Conservation (phyloP, 2,113 vertebrate genomes). For the Isurus oxyrinchus region DNA sequence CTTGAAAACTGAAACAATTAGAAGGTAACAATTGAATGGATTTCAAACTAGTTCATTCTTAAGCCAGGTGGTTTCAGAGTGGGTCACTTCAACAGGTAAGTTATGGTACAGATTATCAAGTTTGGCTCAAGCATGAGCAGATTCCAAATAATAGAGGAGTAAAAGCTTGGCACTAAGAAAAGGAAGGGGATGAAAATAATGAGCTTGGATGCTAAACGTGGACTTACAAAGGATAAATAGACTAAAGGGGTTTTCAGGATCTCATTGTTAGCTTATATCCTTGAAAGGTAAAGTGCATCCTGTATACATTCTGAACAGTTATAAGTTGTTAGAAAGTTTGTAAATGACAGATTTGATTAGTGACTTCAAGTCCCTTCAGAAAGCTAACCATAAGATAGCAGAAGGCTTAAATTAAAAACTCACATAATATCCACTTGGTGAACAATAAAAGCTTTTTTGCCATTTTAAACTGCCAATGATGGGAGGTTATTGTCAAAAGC, state of each 20-base stretch:
- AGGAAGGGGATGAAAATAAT: background rate
- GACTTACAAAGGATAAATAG: background rate
- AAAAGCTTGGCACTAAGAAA: background rate
- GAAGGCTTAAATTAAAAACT: background rate
- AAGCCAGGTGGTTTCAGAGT: background rate
- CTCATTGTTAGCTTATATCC: background rate
- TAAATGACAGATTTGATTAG: background rate
- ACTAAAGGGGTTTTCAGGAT: background rate
- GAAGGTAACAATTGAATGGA: background rate
- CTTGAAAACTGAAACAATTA: background rate
- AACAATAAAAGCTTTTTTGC: background rate
- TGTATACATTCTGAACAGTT: slow-evolving; percentile 24
- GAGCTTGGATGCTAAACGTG: background rate
- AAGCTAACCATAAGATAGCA: background rate
- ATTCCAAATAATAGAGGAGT: background rate
- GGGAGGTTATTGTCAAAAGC: background rate
- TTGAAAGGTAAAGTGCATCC: slow-evolving; percentile 1
- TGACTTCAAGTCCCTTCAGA: background rate
- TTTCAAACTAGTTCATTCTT: background rate
- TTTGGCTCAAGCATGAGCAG: background rate
- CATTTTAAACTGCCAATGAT: slow-evolving; percentile 8
- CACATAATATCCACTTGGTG: background rate
- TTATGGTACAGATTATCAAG: background rate
- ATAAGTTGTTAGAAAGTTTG: background rate
- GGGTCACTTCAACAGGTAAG: background rate